Evolutionary conservation across 1,140 invertebrate genomes (phyloP), one percentile per base, ranked within the genome.

Genomic region (Euglossa dilemma): DNA sequence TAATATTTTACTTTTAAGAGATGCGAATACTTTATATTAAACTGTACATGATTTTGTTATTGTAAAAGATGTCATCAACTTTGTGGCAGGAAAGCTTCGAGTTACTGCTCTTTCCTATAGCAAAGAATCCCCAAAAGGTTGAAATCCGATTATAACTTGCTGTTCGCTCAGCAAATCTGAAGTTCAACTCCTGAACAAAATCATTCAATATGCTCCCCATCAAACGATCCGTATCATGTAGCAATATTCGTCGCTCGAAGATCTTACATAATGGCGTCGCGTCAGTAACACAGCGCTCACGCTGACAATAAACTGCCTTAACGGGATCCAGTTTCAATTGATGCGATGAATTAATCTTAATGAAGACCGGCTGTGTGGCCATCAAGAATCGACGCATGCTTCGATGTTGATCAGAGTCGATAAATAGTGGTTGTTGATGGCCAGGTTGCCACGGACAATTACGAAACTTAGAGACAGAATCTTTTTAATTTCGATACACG

Each of bases 301-400:
- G 16, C 25, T 28, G 45, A 54, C 28, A n/a, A 77, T 85, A 66
- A 87, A 85, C 54, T n/a, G 59, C 56, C 50, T 87, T 83, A 76
- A 83, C 74, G 59, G 74, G 74, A 79, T 89, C 70, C 59, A 78
- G 61, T 86, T 86, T 76, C 78, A 80, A 84, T 86, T 80, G 28
- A 64, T 75, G n/a, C 23, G 54, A 54, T 20, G 20, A 82, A 78
- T 85, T 63, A 73, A 80, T 74, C 57, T 61, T 70, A 72, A 80
- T 57, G 52, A 56, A 69, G 28, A 23, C 6, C 12, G 66, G 23
- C 57, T n/a, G 80, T 50, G 8, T 43, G 66, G 43, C 23, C 7
- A 12, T 36, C 23, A 50, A 64, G 54, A 6, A 43, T 36, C 43
- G 28, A 43, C 72, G n/a, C 71, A 50, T 11, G 71, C 45, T 28